Evolutionary conservation across 2,888 invertebrate species (phyloP).

Genomic region (Rhamnusium bicolor): DNA sequence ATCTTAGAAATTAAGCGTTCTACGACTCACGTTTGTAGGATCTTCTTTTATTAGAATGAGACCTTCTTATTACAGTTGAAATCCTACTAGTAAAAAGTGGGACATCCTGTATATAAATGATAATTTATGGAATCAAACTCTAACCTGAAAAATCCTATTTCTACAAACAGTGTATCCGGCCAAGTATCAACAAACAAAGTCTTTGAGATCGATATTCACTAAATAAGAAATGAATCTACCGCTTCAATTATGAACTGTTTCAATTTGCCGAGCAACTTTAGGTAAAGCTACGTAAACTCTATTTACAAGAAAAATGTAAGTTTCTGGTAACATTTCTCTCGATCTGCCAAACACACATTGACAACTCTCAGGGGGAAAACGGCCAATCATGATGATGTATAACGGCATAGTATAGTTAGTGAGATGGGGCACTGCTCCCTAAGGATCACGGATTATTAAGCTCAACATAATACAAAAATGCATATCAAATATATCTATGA

Average conservation of each 20-base stretch:
- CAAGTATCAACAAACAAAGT: neutral
- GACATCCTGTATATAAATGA: too few relatives aligned
- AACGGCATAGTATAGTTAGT: slow-evolving; percentile 43
- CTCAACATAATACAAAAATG: slow-evolving; percentile 14
- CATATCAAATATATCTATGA: slow-evolving; percentile 12
- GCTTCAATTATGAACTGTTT: slow-evolving; percentile 16
- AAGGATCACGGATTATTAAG: slow-evolving; percentile 22
- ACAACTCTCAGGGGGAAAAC: slow-evolving; percentile 55
- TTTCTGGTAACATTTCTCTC: slow-evolving; percentile 50
- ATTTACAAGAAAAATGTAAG: slow-evolving; percentile 25
- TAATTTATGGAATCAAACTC: too few relatives aligned
- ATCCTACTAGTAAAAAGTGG: too few relatives aligned
- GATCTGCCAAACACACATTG: slow-evolving; percentile 61
- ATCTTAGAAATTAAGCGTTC: too few relatives aligned
- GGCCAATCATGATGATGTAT: slow-evolving; percentile 62
- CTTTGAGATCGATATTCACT: neutral
- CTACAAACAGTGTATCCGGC: neutral
- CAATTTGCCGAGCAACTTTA: neutral
- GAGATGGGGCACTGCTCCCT: slow-evolving; percentile 10
- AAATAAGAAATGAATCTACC: slow-evolving; percentile 15
- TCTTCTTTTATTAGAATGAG: too few relatives aligned
- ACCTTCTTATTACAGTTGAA: too few relatives aligned
- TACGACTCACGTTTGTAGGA: too few relatives aligned
- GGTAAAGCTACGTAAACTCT: slow-evolving; percentile 12
- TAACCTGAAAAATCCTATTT: neutral